phyloP scores from a whole-genome alignment of 1,140 invertebrate genomes.

The Thaumatotibia leucotreta region DNA sequence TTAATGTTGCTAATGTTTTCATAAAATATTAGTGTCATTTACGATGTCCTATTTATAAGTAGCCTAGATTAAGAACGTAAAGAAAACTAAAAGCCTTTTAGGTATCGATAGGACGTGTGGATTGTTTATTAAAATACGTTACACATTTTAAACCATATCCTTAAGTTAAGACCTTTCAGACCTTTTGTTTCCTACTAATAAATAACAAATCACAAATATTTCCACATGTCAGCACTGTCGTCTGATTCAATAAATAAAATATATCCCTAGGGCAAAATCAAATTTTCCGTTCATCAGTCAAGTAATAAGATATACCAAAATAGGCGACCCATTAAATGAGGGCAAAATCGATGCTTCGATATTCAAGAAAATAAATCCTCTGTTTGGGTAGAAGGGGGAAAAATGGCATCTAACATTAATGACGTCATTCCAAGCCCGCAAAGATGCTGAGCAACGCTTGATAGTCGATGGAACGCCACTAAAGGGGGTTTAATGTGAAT shows the following conservation, averaged over 20 bases:
- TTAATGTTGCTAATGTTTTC: no score
- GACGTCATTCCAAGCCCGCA: constrained; percentile 52
- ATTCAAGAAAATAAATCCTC: constrained; percentile 41
- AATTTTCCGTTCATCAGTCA: not conserved
- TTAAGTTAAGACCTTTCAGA: not conserved
- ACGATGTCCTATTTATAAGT: no score
- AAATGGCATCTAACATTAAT: constrained; percentile 60
- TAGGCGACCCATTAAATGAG: not conserved
- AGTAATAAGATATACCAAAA: not conserved
- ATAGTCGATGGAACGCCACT: constrained; percentile 57
- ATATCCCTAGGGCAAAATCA: not conserved
- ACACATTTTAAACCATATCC: no score
- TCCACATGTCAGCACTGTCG: not conserved
- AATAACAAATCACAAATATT: no score
- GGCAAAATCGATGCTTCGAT: constrained; percentile 26
- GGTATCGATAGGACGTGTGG: no score
- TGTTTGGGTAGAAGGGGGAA: constrained; percentile 20
- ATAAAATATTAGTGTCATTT: no score
- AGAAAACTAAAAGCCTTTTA: no score
- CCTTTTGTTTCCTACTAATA: no score
- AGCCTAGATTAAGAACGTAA: no score
- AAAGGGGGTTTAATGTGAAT: constrained; percentile 59
- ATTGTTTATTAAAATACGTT: no score
- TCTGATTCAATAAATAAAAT: not conserved
- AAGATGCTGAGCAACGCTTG: constrained; percentile 55